Evolutionary conservation across 2,113 vertebrate species (phyloP), one percentile per base, ranked within the genome.

Genomic region (Neolamprologus sp.): DNA sequence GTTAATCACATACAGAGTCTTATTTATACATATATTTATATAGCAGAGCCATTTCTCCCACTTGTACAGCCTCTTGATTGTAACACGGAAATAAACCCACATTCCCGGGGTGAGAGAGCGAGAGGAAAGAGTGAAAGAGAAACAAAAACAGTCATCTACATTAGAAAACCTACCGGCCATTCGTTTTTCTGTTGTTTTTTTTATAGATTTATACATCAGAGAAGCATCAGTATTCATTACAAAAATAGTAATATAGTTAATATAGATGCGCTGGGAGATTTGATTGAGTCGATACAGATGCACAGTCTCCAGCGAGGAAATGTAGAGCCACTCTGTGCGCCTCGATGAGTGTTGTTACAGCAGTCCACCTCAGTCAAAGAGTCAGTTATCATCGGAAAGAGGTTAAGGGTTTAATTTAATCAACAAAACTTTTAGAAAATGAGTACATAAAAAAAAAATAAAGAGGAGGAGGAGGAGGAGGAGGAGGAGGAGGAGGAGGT

Each of bases 1-100:
- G 92, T 93, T 93, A 95, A 94, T 85, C 88, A 94, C 92, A 49
- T 90, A 94, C 88, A 94, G 87, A 91, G 90, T 92, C 94, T 91
- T 94, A 91, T 95, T 94, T 95, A 94, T 95, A 95, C 93, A 95
- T 95, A 95, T 95, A 95, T 95, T 93, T 91, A 94, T 94, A 94
- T 90, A 85, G 89, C 89, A 92, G 92, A 93, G 57, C 68, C 58
- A 89, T 89, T 86, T 95, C 87, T 92, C 87, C 89, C 94, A 88
- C 80, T 86, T 95, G 49, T 94, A 95, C 92, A 95, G 92, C 93
- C 87, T 94, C 85, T 78, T 94, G 95, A 95, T 96, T 95, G 95
- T 92, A 89, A 90, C 88, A 92, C 86, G 90, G 91, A 93, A 93
- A 93, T 87, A 93, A 84, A 86, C 92, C 93, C 88, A 94, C 87